Evolutionary conservation across 2,113 vertebrate genomes (phyloP), one percentile per base, ranked within the genome.

Genomic region (Callipepla squamata): DNA sequence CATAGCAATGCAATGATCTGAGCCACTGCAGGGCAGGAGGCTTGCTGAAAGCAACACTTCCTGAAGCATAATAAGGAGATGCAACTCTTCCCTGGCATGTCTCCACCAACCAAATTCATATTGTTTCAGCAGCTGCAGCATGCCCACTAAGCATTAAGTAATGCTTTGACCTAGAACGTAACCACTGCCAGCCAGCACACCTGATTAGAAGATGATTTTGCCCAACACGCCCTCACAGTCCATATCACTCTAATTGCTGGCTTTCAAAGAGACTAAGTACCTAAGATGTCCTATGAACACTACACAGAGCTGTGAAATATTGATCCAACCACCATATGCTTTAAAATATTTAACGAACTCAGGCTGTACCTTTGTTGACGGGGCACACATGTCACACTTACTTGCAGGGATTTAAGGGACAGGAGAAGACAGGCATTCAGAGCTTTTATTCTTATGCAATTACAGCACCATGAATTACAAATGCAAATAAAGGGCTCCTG

Each of bases 1-100:
- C 98, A 98, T 97, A 97, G 98, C 97, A 98, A 97, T 96, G 97
- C 98, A 98, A 98, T 98, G 98, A 99, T 98, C 97, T 97, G 97
- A 98, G 97, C 95, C 95, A 96, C 96, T 96, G 97, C 97, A 97
- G 97, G 98, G 97, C 97, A 97, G 96, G 86, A 96, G 97, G 97
- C 97, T 98, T 96, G 96, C 42, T 90, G 91, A 97, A 97, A 98
- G 97, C 96, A 95, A 80, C 95, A 92, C 94, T 76, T 97, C 96
- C 95, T 87, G 75, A 91, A 97, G 96, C 95, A 91, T 92, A 97
- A 93, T 91, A 91, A 97, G 95, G 93, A 96, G 95, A 90, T 5
- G 4, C 36, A 77, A 88, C 81, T 90, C 95, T 88, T 63, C 57
- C 87, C 93, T 97, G 98, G 97, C 97, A 90, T 40, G 59, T 80